Conservation (phyloP, 1,140 invertebrate species). For the Drosophila navojoa region DNA sequence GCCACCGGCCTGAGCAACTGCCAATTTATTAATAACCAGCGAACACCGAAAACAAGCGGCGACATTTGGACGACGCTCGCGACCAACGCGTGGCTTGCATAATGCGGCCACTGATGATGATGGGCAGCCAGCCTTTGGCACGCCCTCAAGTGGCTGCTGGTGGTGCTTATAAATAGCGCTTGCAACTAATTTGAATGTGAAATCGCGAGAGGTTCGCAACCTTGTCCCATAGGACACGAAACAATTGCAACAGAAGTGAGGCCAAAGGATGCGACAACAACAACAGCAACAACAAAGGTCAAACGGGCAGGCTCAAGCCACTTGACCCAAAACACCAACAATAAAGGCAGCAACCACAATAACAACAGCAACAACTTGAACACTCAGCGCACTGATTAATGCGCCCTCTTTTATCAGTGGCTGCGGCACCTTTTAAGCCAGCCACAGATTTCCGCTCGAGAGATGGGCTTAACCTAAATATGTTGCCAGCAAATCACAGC, state of each 20-base stretch:
- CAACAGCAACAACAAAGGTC: slow-evolving; percentile 24
- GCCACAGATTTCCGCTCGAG: slow-evolving; percentile 15
- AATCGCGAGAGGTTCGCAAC: slow-evolving; percentile 16
- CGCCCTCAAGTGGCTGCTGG: slow-evolving; percentile 1
- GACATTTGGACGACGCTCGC: slow-evolving; percentile 9
- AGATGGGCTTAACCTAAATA: slow-evolving; percentile 52
- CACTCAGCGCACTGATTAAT: slow-evolving; percentile 40
- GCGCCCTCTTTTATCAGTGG: slow-evolving; percentile 23
- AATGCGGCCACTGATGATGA: slow-evolving; percentile 19
- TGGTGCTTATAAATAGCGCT: slow-evolving; percentile 34
- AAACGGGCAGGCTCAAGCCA: slow-evolving; percentile 9
- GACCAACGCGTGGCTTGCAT: slow-evolving; percentile 41
- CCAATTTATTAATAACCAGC: slow-evolving; percentile 28
- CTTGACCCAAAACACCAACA: slow-evolving; percentile 34
- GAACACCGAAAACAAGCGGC: slow-evolving; percentile 4
- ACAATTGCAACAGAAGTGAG: slow-evolving; percentile 47
- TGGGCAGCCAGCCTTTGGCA: background rate
- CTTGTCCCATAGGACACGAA: slow-evolving; percentile 18
- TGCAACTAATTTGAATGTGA: slow-evolving; percentile 41
- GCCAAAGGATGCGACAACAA: slow-evolving; percentile 28
- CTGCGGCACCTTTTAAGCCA: slow-evolving; percentile 1
- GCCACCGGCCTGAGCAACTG: background rate
- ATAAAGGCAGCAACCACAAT: background rate
- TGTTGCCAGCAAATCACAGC: slow-evolving; percentile 10
- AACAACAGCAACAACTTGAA: background rate